phyloP scores from a whole-genome alignment of 92 coral and sea anemone species.

The Epizoanthus stellaris region DNA sequence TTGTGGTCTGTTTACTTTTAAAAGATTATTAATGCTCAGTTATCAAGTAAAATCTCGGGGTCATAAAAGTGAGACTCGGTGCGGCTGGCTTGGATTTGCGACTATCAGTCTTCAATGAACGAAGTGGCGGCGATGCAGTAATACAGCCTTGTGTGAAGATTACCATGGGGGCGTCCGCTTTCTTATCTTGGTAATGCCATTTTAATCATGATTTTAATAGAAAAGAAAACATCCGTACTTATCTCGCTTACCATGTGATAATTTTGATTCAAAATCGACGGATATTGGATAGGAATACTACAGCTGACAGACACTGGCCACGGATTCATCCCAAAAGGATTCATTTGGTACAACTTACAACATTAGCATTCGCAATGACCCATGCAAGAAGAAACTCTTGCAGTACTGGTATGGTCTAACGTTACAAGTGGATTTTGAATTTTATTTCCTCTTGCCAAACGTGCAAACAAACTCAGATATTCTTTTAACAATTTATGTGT shows the following conservation, averaged over 20 bases:
- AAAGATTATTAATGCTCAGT: constrained; percentile 8
- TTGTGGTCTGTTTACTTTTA: constrained; percentile 41
- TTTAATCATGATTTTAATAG: constrained; percentile 26
- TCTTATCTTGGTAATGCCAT: constrained; percentile 23
- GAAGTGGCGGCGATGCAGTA: constrained; percentile 18
- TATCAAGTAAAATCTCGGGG: constrained; percentile 25
- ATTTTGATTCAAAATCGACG: constrained; percentile 31
- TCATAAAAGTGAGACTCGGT: neutral
- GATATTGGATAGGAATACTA: constrained; percentile 4
- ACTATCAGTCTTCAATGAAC: constrained; percentile 4
- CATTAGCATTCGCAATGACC: too few species aligned
- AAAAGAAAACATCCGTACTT: constrained; percentile 31
- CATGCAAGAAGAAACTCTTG: too few species aligned
- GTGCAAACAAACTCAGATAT: neutral
- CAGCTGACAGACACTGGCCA: constrained; percentile 27
- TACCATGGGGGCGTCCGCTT: constrained; percentile 32
- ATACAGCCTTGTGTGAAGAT: constrained; percentile 11
- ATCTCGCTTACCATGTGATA: constrained; percentile 40
- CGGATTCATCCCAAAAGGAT: neutral
- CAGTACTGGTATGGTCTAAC: too few species aligned
- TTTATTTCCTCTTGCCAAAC: neutral
- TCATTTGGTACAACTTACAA: too few species aligned
- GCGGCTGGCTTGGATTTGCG: constrained; percentile 7
- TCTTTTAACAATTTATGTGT: constrained; percentile 3
- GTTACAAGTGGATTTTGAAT: neutral